Conservation (phyloP, 2,113 vertebrate genomes). For the Cinclus mexicanus region DNA sequence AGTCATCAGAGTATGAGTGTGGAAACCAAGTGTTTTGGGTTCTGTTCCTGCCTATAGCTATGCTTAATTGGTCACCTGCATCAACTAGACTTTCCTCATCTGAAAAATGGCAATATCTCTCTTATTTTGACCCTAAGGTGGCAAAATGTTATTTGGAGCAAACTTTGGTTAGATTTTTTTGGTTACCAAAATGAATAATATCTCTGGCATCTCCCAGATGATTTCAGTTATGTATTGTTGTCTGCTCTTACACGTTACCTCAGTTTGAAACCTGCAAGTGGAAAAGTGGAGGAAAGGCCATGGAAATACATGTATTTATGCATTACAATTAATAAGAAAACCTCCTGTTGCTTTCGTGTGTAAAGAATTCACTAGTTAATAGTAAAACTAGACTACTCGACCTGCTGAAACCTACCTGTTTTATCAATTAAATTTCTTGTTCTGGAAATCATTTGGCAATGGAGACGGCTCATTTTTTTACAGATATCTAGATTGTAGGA, state of each 20-base stretch:
- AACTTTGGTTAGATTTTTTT: neutral
- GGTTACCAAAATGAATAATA: neutral
- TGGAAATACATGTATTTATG: fast-evolving
- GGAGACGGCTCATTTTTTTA: neutral
- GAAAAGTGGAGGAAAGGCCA: neutral
- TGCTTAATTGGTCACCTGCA: fast-evolving
- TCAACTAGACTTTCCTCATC: neutral
- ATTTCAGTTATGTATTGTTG: neutral
- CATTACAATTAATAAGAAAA: neutral
- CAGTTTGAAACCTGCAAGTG: neutral
- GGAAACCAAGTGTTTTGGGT: neutral
- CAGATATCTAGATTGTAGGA: neutral
- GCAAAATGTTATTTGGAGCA: neutral
- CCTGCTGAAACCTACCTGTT: neutral
- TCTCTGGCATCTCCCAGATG: neutral
- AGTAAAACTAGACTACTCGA: neutral
- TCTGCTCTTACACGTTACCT: neutral
- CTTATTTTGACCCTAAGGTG: neutral
- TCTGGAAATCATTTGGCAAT: neutral
- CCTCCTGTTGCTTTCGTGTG: fast-evolving
- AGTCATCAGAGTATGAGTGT: neutral
- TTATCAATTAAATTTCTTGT: neutral
- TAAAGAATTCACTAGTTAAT: neutral
- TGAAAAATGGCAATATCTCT: neutral
- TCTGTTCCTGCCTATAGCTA: neutral